phyloP scores from a whole-genome alignment of 2,113 vertebrate species.

The Talpa occidentalis region DNA sequence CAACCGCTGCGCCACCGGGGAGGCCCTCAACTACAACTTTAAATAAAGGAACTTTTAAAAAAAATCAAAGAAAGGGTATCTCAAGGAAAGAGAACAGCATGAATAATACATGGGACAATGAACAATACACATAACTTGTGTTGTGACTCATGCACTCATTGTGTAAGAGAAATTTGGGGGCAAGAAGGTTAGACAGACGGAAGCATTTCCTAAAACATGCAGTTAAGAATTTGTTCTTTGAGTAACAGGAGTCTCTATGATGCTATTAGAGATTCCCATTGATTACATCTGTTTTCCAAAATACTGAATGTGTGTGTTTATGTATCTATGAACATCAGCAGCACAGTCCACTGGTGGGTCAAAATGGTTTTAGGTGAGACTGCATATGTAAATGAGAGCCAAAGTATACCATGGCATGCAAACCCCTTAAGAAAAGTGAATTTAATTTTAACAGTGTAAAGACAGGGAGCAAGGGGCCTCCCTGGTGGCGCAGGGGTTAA shows the following conservation, averaged over 20 bases:
- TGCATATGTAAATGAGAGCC: not conserved
- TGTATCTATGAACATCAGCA: not conserved
- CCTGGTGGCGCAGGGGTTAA: too few relatives aligned
- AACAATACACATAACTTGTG: not conserved
- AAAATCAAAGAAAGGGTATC: not conserved
- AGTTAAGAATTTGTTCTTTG: not conserved
- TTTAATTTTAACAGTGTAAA: conserved; percentile 6
- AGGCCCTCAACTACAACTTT: not conserved
- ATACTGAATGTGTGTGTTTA: not conserved
- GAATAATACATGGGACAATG: not conserved
- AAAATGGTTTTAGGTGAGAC: not conserved
- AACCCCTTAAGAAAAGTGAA: not conserved
- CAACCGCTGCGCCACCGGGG: too few relatives aligned
- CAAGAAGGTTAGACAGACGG: not conserved
- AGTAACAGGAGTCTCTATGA: not conserved
- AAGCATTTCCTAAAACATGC: not conserved
- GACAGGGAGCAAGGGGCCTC: too few relatives aligned
- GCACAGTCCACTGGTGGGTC: not conserved
- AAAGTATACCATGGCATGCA: not conserved
- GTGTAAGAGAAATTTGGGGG: not conserved
- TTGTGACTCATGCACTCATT: not conserved
- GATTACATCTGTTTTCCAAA: not conserved
- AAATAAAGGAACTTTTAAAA: not conserved
- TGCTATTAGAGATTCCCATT: not conserved
- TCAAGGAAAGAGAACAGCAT: not conserved